phyloP scores from a whole-genome alignment of 1,140 invertebrate species.

The Drosophila aff. region DNA sequence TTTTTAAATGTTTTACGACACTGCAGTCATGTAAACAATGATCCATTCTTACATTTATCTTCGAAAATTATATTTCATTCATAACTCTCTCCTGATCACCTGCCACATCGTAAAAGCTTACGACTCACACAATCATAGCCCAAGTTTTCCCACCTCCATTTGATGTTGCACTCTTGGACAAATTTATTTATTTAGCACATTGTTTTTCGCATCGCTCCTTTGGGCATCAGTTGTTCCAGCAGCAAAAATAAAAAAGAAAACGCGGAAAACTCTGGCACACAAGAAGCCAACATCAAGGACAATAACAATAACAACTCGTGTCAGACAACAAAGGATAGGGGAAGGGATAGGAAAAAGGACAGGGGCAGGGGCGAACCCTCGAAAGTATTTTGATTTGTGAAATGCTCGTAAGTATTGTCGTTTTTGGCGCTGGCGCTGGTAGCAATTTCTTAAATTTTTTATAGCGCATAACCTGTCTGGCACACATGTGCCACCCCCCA shows the following conservation, averaged over 20 bases:
- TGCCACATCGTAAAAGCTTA: constrained; percentile 32
- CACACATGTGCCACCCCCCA: constrained; percentile 63
- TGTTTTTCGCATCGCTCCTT: constrained; percentile 45
- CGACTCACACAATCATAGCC: constrained; percentile 13
- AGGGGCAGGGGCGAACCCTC: constrained; percentile 7
- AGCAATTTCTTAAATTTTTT: constrained; percentile 83
- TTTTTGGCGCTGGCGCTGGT: constrained; percentile 68
- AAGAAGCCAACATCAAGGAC: constrained; percentile 42
- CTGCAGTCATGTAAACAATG: not conserved
- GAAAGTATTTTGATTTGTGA: constrained; percentile 82
- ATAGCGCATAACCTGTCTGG: constrained; percentile 81
- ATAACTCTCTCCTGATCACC: constrained; percentile 23
- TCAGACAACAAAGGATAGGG: constrained; percentile 61
- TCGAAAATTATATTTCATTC: not conserved
- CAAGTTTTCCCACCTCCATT: constrained; percentile 44
- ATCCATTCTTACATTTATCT: not conserved
- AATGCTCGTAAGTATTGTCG: constrained; percentile 80
- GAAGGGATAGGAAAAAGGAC: constrained; percentile 5
- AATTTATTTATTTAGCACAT: constrained; percentile 79
- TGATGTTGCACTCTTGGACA: constrained; percentile 52
- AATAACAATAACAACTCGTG: constrained; percentile 44
- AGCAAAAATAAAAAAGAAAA: constrained; percentile 4
- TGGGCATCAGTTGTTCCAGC: constrained; percentile 54
- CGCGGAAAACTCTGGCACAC: constrained; percentile 32
- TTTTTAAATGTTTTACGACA: not conserved